Conservation (phyloP, 2,113 vertebrate genomes). For the Ictalurus punctatus region DNA sequence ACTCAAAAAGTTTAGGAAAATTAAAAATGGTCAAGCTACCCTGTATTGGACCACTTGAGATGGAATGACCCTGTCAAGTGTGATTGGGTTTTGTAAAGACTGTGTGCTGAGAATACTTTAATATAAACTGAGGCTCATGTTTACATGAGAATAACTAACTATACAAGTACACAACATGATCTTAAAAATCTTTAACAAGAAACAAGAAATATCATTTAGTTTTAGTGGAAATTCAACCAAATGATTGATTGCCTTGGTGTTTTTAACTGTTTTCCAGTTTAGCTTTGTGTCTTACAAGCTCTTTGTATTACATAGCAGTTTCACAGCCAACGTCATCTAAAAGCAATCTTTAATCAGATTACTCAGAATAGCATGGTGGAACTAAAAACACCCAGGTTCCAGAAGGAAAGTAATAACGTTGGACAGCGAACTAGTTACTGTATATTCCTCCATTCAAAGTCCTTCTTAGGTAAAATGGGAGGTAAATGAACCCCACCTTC, state of each 20-base stretch:
- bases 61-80: no score
- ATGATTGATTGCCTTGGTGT: background rate
- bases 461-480: background rate
- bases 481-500: background rate
- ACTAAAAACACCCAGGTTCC: background rate
- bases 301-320: background rate
- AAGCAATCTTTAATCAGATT: background rate
- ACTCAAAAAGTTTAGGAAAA: no score
- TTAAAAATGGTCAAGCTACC: no score
- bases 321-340: background rate
- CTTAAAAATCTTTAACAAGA: background rate
- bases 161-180: background rate
- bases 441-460: background rate
- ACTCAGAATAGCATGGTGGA: background rate
- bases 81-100: background rate
- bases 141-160: background rate
- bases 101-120: conserved; percentile 4
- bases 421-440: background rate
- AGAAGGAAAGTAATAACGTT: background rate
- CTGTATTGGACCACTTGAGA: no score
- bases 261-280: background rate
- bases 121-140: background rate
- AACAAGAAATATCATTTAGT: background rate
- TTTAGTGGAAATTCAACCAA: background rate
- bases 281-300: background rate